Conservation (phyloP, 2,113 vertebrate species). For the Brienomyrus longianalis region DNA sequence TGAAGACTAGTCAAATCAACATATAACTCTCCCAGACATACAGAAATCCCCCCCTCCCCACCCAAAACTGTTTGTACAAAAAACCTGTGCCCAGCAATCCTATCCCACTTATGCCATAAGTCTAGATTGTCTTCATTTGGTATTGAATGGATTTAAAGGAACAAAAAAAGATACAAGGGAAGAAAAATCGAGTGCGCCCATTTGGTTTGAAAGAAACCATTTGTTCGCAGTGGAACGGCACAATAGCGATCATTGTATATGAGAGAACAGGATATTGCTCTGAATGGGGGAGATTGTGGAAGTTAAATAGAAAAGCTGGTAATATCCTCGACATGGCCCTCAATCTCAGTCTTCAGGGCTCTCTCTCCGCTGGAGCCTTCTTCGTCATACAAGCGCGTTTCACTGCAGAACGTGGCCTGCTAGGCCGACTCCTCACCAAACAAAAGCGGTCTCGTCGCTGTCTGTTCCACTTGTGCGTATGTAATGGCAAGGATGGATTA, state of each 20-base stretch:
- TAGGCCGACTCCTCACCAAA: background rate
- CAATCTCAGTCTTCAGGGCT: background rate
- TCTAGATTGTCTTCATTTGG: conserved; percentile 44
- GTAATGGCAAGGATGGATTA: background rate
- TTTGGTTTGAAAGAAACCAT: conserved; percentile 8
- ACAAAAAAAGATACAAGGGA: conserved; percentile 31
- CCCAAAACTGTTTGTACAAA: conserved; percentile 41
- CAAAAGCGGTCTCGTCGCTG: background rate
- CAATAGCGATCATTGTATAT: conserved; percentile 11
- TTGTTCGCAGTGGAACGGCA: background rate
- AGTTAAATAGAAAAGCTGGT: background rate
- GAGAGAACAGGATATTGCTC: background rate
- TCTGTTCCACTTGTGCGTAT: background rate
- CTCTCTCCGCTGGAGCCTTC: background rate
- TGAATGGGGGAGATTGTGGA: conserved; percentile 14
- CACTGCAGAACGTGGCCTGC: background rate
- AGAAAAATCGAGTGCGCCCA: conserved; percentile 28
- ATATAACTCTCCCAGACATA: conserved; percentile 48
- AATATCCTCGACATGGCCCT: background rate
- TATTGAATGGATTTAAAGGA: conserved; percentile 48
- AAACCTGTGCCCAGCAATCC: conserved; percentile 50
- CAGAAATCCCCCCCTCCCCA: conserved; percentile 34
- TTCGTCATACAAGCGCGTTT: background rate
- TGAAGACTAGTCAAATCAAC: conserved; percentile 61
- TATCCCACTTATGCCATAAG: conserved; percentile 34